phyloP scores from a whole-genome alignment of 2,888 invertebrate species.

The Microctonus brassicae region DNA sequence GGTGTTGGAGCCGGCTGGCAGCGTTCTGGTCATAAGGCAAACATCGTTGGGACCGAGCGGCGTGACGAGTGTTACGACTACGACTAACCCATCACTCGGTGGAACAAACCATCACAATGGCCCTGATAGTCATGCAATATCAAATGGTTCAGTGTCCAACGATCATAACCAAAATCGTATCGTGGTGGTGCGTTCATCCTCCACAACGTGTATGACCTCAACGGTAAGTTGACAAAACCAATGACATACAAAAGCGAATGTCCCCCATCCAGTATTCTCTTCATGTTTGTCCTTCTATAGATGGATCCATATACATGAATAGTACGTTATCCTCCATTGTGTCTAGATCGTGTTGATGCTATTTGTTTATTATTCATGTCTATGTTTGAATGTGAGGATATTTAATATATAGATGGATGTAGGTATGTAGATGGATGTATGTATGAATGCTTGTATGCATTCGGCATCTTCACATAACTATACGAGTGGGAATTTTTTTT shows the following conservation, averaged over 20 bases:
- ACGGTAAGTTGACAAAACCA: constrained; percentile 52
- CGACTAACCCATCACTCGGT: constrained; percentile 49
- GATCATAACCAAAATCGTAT: constrained; percentile 68
- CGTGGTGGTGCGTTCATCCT: constrained; percentile 65
- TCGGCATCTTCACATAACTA: neutral
- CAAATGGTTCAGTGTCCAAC: constrained; percentile 57
- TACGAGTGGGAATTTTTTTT: neutral
- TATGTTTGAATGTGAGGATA: neutral
- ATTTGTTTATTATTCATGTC: constrained; percentile 11
- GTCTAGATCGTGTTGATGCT: neutral
- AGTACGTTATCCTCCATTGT: neutral
- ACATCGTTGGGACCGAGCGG: constrained; percentile 56
- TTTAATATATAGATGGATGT: neutral
- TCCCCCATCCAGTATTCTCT: neutral
- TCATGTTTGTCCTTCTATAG: neutral
- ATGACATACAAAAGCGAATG: constrained; percentile 33
- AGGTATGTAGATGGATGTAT: too few species aligned
- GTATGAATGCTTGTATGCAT: neutral
- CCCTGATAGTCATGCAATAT: constrained; percentile 58
- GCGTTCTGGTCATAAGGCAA: constrained; percentile 67
- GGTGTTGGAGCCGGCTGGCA: constrained; percentile 67
- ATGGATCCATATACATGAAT: constrained; percentile 17
- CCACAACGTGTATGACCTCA: constrained; percentile 60
- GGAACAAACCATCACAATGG: constrained; percentile 50
- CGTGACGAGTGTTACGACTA: constrained; percentile 55